Percentiles rank a stretch among this genome's conserved stretches.
These are phyloP conservation scores for Cryptus armator DNA, from an alignment of 2,888 invertebrate species.

Conservation along the genomic window DNA sequence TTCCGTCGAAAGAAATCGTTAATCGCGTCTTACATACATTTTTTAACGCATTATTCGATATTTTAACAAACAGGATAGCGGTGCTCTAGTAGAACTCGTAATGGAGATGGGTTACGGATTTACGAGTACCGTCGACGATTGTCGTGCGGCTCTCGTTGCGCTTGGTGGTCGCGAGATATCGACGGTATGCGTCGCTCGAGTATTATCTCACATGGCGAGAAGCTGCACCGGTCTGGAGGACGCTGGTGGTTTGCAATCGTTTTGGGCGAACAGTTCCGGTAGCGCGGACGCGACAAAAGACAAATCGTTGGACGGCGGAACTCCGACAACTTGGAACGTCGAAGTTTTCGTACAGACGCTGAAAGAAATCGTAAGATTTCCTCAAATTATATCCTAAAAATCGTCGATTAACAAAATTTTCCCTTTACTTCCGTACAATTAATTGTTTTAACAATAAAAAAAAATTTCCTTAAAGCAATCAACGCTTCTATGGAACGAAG, in stretches of 20 bases:
- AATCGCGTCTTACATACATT: background rate
- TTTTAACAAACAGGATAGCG: slow-evolving; percentile 87
- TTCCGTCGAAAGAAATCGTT: background rate
- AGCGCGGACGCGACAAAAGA: slow-evolving; percentile 86
- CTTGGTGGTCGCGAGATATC: slow-evolving; percentile 94
- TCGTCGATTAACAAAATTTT: too few species aligned
- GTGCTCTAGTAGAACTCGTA: slow-evolving; percentile 94
- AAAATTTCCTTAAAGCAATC: slow-evolving; percentile 85
- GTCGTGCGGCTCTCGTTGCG: slow-evolving; percentile 93
- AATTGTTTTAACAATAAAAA: background rate
- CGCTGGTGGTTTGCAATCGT: slow-evolving; percentile 84
- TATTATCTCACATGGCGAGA: slow-evolving; percentile 94
- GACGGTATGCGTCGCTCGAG: slow-evolving; percentile 93
- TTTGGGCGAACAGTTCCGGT: slow-evolving; percentile 87
- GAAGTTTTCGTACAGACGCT: slow-evolving; percentile 97
- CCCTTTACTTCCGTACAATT: background rate
- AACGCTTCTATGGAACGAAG: slow-evolving; percentile 96
- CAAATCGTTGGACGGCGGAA: slow-evolving; percentile 77
- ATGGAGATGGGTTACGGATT: slow-evolving; percentile 97
- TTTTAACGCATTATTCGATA: slow-evolving; percentile 15
- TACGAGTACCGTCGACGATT: slow-evolving; percentile 94
- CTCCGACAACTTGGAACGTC: slow-evolving; percentile 93
- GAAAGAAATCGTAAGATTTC: slow-evolving; percentile 90
- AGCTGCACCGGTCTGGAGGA: slow-evolving; percentile 92
- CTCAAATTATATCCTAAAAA: too few species aligned